Evolutionary conservation across 2,797 vertebrate genomes (phyloP), one percentile per base, ranked within the genome.

Genomic region (Mus caroli): DNA sequence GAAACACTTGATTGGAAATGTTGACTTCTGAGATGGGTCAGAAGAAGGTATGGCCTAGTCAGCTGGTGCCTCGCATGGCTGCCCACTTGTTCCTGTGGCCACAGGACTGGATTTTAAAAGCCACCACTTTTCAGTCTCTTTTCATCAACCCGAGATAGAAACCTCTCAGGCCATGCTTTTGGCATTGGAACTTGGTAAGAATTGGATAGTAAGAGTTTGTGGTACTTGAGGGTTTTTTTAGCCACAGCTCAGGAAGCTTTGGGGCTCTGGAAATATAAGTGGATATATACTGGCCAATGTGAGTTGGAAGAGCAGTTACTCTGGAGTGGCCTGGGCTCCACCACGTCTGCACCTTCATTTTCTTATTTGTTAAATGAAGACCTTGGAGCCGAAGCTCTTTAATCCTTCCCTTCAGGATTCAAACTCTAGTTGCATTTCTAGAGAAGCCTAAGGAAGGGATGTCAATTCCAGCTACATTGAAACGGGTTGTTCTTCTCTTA

Each of bases 341-440:
- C 83, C n/a, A 3, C 52, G 17, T 46, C 50, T 73, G 7, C 4
- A 20, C 28, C 43, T 52, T 22, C 12, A 26, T 90, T 80, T 67
- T 94, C 92, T 97, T 64, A 24, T 73, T 64, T 56, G 64, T 80
- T 60, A 89, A 91, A 75, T 60, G 83, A 95, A 97, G 54, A 78
- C 14, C 8, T 91, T 80, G 26, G 34, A 88, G 52, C 26, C 1
- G 31, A 92, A 85, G 50, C 19, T 46, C 54, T 37, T 60, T 60
- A 50, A 31, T 85, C 40, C 71, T 95, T 94, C 80, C 54, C 37
- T 85, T 46, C 28, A 15, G 79, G 28, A 90, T 75, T 87, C 88
- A 71, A 94, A 76, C 91, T 91, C 92, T 58, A 12, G 84, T 11
- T 86, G 40, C 79, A 56, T 93, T 97, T 96, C 37, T 22, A 52